Conservation (phyloP, 2,888 invertebrate genomes). For the Uloborus plumipes region DNA sequence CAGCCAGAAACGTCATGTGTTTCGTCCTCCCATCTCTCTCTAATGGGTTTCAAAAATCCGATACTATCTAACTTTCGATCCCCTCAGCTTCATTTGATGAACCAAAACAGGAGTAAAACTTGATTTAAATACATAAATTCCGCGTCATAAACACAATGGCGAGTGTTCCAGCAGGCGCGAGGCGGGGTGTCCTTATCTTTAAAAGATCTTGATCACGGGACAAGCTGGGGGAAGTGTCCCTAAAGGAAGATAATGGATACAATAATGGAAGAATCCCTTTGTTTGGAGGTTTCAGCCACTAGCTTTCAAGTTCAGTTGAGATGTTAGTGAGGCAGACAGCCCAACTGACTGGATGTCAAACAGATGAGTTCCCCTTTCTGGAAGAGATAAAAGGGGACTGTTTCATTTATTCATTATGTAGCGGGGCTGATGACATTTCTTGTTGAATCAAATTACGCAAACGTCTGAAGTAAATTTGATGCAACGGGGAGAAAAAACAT, state of each 20-base stretch:
- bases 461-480: no score
- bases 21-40: no score
- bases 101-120: slow-evolving; percentile 52
- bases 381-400: no score
- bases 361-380: slow-evolving; percentile 36
- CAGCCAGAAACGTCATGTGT: no score
- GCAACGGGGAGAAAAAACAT: no score
- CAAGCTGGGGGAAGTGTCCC: slow-evolving; percentile 7
- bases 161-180: slow-evolving; percentile 26
- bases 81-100: slow-evolving; percentile 18
- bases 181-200: slow-evolving; percentile 50
- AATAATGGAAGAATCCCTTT: slow-evolving; percentile 24
- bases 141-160: slow-evolving; percentile 46
- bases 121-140: slow-evolving; percentile 62
- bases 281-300: slow-evolving; percentile 19
- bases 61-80: background rate
- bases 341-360: slow-evolving; percentile 44
- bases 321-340: slow-evolving; percentile 37
- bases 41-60: no score
- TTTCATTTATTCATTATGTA: no score
- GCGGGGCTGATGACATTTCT: no score
- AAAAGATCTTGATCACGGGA: slow-evolving; percentile 53
- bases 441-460: no score
- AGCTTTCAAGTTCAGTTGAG: slow-evolving; percentile 22
- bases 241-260: slow-evolving; percentile 35